These are phyloP conservation scores for Poeciliopsis occidentalis DNA, from an alignment of 2,113 vertebrate genomes.

Conservation along the genomic window DNA sequence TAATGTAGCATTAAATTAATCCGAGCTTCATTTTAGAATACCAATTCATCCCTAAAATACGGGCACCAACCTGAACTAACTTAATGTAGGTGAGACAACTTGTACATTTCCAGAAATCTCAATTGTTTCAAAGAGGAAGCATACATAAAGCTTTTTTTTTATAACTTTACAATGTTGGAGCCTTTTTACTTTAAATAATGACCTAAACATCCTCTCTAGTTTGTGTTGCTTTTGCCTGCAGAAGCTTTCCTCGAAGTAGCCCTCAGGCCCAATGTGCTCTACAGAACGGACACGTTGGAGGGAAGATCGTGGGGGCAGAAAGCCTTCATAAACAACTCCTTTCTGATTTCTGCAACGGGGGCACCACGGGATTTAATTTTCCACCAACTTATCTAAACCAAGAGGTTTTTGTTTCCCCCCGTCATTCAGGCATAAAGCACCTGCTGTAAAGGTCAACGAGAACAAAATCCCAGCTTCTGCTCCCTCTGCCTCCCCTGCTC, in stretches of 20 bases:
- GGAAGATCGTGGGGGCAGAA: conserved; percentile 4
- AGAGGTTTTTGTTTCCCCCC: conserved; percentile 57
- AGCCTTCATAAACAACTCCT: conserved; percentile 55
- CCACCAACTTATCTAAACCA: conserved; percentile 64
- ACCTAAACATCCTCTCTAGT: conserved; percentile 36
- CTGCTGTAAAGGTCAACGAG: conserved; percentile 69
- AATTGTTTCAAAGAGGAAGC: not conserved
- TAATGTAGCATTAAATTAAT: conserved; percentile 16
- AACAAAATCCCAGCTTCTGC: conserved; percentile 39
- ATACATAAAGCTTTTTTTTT: not conserved
- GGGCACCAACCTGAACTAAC: not conserved
- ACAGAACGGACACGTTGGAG: conserved; percentile 28
- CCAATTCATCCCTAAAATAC: conserved; percentile 36
- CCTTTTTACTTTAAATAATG: not conserved
- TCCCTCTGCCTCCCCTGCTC: conserved; percentile 1
- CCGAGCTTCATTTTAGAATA: conserved; percentile 5
- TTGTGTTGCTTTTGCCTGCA: conserved; percentile 52
- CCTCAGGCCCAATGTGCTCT: conserved; percentile 47
- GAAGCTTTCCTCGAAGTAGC: conserved; percentile 50
- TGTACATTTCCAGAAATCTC: not conserved
- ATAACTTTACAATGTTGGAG: not conserved
- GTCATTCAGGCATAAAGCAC: conserved; percentile 62
- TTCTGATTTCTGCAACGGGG: conserved; percentile 53
- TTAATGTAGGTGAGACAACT: not conserved
- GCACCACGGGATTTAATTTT: conserved; percentile 62